These are phyloP conservation scores for Tiliqua scincoides DNA, from an alignment of 2,113 vertebrate species.

Conservation along the genomic window DNA sequence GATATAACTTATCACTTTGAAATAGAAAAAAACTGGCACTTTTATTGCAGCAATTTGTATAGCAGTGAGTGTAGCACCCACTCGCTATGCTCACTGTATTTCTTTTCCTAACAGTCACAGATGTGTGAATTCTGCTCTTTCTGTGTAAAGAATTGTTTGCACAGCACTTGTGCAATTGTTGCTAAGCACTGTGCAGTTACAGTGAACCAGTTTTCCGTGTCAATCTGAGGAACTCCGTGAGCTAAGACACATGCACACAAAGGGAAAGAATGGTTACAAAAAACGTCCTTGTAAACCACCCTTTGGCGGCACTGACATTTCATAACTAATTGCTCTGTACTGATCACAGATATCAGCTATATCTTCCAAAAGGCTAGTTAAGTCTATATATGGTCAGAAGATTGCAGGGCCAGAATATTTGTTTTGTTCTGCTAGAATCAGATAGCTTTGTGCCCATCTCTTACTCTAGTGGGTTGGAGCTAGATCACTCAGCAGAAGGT, in stretches of 20 bases:
- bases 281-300: constrained; percentile 35
- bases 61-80: not conserved
- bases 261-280: constrained; percentile 15
- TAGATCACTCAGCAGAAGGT: constrained; percentile 22
- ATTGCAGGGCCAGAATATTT: constrained; percentile 55
- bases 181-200: not conserved
- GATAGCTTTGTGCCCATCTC: constrained; percentile 56
- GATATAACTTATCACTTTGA: constrained; percentile 1
- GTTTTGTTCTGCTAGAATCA: constrained; percentile 69
- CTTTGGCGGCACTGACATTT: constrained; percentile 27
- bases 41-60: not conserved
- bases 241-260: not conserved
- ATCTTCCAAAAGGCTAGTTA: constrained; percentile 61
- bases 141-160: no score
- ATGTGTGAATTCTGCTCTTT: not conserved
- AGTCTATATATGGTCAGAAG: constrained; percentile 72
- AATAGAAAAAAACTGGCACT: not conserved
- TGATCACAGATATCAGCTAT: constrained; percentile 64
- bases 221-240: constrained; percentile 36
- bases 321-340: constrained; percentile 53
- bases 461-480: constrained; percentile 41
- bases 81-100: not conserved
- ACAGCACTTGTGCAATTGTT: no score
- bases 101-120: not conserved
- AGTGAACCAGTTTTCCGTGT: constrained; percentile 12